These are phyloP conservation scores for Dicentrarchus labrax DNA, from an alignment of 2,113 vertebrate species.

Conservation along the genomic window DNA sequence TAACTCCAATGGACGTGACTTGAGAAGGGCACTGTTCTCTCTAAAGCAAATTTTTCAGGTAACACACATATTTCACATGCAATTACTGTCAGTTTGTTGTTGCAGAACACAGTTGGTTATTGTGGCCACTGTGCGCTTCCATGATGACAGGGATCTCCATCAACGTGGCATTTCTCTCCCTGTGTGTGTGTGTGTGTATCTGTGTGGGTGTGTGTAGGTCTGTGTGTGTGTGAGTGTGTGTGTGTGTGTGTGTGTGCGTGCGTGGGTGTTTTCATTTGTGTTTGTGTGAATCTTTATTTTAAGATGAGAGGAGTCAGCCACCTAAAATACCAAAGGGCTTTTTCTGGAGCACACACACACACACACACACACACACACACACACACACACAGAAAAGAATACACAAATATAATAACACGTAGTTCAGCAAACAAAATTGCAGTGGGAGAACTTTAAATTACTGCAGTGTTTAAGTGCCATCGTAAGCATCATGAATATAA, in stretches of 20 bases:
- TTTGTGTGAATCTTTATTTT: constrained; percentile 62
- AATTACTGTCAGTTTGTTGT: constrained; percentile 57
- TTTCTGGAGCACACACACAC: constrained; percentile 24
- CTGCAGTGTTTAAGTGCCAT: not conserved
- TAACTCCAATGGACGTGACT: constrained; percentile 92
- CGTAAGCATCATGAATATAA: not conserved
- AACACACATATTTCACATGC: constrained; percentile 56
- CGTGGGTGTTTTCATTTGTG: constrained; percentile 40
- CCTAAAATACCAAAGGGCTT: constrained; percentile 19
- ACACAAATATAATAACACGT: not conserved
- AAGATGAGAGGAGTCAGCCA: constrained; percentile 38
- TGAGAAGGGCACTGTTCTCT: constrained; percentile 96
- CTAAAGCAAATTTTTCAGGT: constrained; percentile 99
- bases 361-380: too few relatives aligned
- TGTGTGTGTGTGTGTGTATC: constrained; percentile 30
- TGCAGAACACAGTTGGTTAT: constrained; percentile 54
- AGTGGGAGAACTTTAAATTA: not conserved
- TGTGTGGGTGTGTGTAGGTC: constrained; percentile 19
- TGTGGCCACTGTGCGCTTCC: constrained; percentile 63
- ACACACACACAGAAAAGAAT: not conserved
- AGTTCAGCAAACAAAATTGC: not conserved
- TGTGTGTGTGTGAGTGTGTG: constrained; percentile 29
- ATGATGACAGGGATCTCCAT: constrained; percentile 69
- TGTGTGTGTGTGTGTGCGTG: constrained; percentile 21
- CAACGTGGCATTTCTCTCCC: constrained; percentile 64